A percentile compares a stretch with the other conserved stretches of the same genome.
These are phyloP conservation scores for Psittacula cyanocephala DNA, from an alignment of 2,113 vertebrate genomes.

Conservation along the genomic window DNA sequence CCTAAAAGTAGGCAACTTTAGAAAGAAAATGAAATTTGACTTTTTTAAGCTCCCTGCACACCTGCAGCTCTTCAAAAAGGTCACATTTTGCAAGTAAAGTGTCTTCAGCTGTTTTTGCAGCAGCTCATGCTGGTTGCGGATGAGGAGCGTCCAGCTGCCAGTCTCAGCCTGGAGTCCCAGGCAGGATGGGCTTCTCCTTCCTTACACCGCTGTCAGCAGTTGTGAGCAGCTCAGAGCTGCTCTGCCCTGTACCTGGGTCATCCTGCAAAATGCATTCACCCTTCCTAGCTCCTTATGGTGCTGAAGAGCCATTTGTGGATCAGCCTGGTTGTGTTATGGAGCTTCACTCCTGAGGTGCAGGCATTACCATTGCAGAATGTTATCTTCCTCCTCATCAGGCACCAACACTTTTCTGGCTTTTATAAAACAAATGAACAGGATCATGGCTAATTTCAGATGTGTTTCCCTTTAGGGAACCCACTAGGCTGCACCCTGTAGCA, in stretches of 20 bases:
- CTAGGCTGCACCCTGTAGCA: not conserved
- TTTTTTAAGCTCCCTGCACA: not conserved
- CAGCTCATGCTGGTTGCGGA: not conserved
- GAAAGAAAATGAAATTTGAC: not conserved
- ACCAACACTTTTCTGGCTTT: not conserved
- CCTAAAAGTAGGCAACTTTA: not conserved
- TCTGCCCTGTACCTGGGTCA: not conserved
- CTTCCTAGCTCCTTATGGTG: not conserved
- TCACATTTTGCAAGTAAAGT: not conserved
- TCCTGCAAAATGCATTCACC: not conserved
- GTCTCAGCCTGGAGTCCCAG: not conserved
- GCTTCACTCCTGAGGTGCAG: not conserved
- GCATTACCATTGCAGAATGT: not conserved
- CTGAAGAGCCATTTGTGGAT: not conserved
- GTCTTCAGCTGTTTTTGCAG: not conserved
- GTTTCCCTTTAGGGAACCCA: not conserved
- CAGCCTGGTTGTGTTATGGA: accelerated
- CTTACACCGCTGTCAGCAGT: accelerated
- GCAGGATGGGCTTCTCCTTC: not conserved
- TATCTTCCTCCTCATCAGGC: not conserved
- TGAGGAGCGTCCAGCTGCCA: not conserved
- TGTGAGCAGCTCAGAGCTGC: not conserved
- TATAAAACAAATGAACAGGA: not conserved
- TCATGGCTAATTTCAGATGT: not conserved
- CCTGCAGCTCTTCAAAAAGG: not conserved